These are phyloP conservation scores for Callorhinus ursinus DNA, from an alignment of 2,113 vertebrate genomes.

Conservation along the genomic window DNA sequence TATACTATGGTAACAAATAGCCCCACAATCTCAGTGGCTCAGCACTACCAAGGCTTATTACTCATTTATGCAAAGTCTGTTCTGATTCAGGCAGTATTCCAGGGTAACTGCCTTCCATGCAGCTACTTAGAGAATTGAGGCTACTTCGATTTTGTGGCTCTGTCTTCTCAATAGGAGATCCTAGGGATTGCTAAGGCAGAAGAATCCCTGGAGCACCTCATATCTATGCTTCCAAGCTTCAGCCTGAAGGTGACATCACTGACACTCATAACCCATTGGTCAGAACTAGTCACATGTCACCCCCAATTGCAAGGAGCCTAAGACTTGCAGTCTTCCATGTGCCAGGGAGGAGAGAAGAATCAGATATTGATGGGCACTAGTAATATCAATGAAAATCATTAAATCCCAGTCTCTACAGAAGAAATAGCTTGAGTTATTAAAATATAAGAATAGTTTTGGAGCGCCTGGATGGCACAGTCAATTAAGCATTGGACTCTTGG, in stretches of 20 bases:
- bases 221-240: background rate
- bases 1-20: background rate
- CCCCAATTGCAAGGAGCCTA: background rate
- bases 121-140: background rate
- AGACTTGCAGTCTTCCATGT: background rate
- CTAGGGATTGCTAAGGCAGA: background rate
- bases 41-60: background rate
- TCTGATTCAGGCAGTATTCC: background rate
- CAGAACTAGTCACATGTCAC: background rate
- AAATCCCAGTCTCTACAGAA: background rate
- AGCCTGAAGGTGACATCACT: background rate
- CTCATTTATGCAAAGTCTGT: background rate
- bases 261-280: background rate
- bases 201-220: background rate
- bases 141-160: background rate
- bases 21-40: background rate
- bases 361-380: background rate
- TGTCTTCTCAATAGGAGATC: background rate
- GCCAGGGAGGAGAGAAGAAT: background rate
- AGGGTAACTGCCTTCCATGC: background rate
- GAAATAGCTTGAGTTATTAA: background rate
- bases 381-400: background rate
- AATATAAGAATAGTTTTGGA: background rate
- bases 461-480: background rate
- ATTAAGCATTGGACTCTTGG: background rate